phyloP scores from a whole-genome alignment of 2,888 invertebrate genomes.

The Ophraella communa region DNA sequence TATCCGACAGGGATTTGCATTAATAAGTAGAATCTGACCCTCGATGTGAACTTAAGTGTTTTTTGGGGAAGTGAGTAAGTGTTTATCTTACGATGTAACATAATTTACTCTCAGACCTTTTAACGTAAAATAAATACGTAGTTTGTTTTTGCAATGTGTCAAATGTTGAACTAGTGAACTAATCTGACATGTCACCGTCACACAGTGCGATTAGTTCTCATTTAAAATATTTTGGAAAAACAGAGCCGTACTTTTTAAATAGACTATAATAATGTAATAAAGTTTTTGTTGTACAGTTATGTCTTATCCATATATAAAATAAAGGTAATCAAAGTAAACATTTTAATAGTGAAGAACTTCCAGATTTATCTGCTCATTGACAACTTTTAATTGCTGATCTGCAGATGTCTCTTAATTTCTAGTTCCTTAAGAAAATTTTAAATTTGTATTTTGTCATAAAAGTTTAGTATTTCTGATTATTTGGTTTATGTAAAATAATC shows the following conservation, averaged over 20 bases:
- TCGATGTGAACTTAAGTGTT: conserved; percentile 33
- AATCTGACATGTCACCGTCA: conserved; percentile 36
- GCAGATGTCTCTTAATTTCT: too few species aligned
- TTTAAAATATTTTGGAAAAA: conserved; percentile 26
- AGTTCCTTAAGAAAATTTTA: too few species aligned
- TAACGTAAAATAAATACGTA: conserved; percentile 52
- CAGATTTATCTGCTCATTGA: too few species aligned
- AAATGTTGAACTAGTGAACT: conserved; percentile 44
- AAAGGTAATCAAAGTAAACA: too few species aligned
- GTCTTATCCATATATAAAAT: too few species aligned
- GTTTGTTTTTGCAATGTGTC: conserved; percentile 53
- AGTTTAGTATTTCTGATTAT: too few species aligned
- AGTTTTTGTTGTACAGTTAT: too few species aligned
- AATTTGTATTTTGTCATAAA: too few species aligned
- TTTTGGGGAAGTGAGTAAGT: conserved; percentile 24
- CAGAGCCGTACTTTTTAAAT: neutral
- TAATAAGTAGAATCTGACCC: conserved; percentile 34
- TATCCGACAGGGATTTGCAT: conserved; percentile 35
- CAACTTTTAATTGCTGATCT: too few species aligned
- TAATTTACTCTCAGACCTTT: conserved; percentile 52
- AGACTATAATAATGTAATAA: too few species aligned
- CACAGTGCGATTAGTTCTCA: conserved; percentile 5
- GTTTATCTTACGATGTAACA: conserved; percentile 39
- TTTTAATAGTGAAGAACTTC: too few species aligned
- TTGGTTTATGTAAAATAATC: too few species aligned